Percentiles rank a stretch among this genome's conserved stretches.
Evolutionary conservation across 2,797 vertebrate genomes (phyloP).

Genomic region (Poeciliopsis turneri): DNA sequence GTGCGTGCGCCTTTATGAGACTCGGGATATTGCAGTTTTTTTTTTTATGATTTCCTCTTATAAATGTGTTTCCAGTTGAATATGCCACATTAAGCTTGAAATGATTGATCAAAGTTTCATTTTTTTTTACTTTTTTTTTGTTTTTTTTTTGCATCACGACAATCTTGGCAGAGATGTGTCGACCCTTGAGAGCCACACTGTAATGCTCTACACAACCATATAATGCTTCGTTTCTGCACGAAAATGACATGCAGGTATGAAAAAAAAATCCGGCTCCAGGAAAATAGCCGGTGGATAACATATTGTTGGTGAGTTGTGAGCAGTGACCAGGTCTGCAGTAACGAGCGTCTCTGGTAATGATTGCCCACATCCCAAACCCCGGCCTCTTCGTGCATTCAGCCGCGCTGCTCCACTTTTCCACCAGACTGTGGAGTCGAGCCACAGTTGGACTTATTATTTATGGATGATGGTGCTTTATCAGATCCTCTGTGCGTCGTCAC

Average conservation of each 20-base stretch:
- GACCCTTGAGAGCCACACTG: background rate
- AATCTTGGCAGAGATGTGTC: background rate
- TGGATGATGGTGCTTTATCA: constrained; percentile 52
- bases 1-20: background rate
- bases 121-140: background rate
- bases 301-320: constrained; percentile 51
- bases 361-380: constrained; percentile 24
- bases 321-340: constrained; percentile 26
- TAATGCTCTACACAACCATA: background rate
- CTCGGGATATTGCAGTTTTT: background rate
- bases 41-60: background rate
- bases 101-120: background rate
- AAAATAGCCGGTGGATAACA: constrained; percentile 41
- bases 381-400: constrained; percentile 31
- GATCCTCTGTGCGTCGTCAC: constrained; percentile 34
- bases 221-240: background rate
- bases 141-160: background rate
- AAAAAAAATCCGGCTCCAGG: background rate
- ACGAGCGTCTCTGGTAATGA: constrained; percentile 43
- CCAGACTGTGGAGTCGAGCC: constrained; percentile 32
- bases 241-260: constrained; percentile 16
- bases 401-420: constrained; percentile 22
- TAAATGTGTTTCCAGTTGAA: background rate
- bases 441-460: constrained; percentile 48
- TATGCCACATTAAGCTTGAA: background rate